Percentiles rank a stretch among this genome's conserved stretches.
phyloP scores from a whole-genome alignment of 2,113 vertebrate genomes.

The Microtus richardsoni region DNA sequence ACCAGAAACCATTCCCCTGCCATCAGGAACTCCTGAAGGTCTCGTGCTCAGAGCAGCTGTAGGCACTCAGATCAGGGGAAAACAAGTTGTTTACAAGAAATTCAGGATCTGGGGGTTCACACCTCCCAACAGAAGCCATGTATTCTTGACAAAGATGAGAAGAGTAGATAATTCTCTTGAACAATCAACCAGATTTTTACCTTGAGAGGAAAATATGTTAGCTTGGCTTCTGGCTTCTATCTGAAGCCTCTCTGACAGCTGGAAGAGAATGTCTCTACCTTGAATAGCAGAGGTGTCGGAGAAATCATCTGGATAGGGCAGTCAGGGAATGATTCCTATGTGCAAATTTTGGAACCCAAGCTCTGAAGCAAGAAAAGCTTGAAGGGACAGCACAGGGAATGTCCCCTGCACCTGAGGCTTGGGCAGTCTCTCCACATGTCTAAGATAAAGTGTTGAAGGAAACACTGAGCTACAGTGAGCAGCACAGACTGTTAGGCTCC shows the following conservation, averaged over 20 bases:
- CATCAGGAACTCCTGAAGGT: too few relatives aligned
- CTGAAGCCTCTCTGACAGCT: neutral
- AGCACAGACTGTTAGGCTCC: neutral
- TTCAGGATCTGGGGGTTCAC: too few relatives aligned
- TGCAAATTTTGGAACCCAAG: conserved; percentile 19
- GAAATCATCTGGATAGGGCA: neutral
- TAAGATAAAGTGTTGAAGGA: neutral
- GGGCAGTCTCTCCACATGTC: neutral
- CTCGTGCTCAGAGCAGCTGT: too few relatives aligned
- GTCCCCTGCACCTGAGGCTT: neutral
- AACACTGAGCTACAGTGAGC: neutral
- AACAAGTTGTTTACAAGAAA: too few relatives aligned
- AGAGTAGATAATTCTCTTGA: neutral
- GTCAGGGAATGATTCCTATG: neutral
- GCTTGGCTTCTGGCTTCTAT: neutral
- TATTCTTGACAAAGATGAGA: neutral
- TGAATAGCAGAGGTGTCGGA: neutral
- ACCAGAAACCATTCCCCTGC: too few relatives aligned
- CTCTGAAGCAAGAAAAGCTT: conserved; percentile 22
- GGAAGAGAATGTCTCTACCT: neutral
- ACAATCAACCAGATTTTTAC: neutral
- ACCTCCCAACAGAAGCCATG: neutral
- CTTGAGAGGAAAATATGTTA: neutral
- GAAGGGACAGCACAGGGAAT: neutral
- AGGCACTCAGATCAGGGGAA: too few relatives aligned